Base-by-base conservation (phyloP, 2,888 invertebrate genomes). In the Eugnorisma glareosa region DNA sequence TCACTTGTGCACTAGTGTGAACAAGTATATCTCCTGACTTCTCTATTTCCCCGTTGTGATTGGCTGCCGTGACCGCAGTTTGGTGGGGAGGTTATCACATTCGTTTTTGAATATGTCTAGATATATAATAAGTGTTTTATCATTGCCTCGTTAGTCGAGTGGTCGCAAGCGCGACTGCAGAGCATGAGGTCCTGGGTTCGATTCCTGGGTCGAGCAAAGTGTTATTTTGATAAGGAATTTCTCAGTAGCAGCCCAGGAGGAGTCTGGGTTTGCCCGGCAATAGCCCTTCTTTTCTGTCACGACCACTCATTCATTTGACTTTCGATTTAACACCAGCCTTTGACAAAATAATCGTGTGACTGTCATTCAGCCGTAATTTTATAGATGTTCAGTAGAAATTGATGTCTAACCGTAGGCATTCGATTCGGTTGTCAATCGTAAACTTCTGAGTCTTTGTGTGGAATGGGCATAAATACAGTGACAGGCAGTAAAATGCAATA, bases 401-500 rank as follows among this genome's bases (percentile, higher is more conserved):
- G 7, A 51, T 54, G 75, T 54, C 21, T 15, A 48, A 73, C 35
- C 43, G 18, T 45, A n/a, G 8, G 35, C 31, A 40, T 48, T 54
- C 15, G 37, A n/a, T 45, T 77, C 45, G 35, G 40, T 78, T 76
- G 45, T 79, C 31, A 8, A 24, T 28, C 31, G 24, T 72, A 28
- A 71, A 59, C 18, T 80, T 77, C 35, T 35, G 40, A 72, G 80
- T 57, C 18, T 15, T 18, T n/a, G 68, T 28, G 21, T 11, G 6
- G 11, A 37, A 57, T 75, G 35, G 31, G 35, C 28, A 68, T 61
- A 10, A 51, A 37, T 37, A 43, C 37, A 37, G 64, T 66, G 11
- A 48, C 13, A 24, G 37, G 40, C 64, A 66, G 31, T 78, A 75
- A 81, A 81, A 64, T 54, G n/a, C 45, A 63, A 43, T 74, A 40